Percentiles rank a stretch among this genome's conserved stretches.
phyloP scores from a whole-genome alignment of 1,140 invertebrate genomes.

The Stegodyphus mimosarum region DNA sequence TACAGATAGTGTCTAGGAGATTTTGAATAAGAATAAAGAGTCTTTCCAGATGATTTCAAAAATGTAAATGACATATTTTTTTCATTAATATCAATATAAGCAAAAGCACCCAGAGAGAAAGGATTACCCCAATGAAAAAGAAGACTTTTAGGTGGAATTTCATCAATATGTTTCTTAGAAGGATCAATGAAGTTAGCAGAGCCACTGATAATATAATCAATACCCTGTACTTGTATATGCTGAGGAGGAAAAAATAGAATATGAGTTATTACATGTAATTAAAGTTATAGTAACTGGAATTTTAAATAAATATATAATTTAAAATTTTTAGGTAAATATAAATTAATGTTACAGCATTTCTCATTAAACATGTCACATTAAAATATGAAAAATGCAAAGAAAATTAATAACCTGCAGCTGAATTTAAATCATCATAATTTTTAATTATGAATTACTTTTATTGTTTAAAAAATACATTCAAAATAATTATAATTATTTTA shows the following conservation, averaged over 20 bases:
- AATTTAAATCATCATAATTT: no score
- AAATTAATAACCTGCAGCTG: no score
- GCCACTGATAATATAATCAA: conserved; percentile 69
- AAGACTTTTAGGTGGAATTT: conserved; percentile 65
- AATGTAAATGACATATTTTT: conserved; percentile 66
- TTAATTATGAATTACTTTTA: no score
- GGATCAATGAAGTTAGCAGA: conserved; percentile 68
- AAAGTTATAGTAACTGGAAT: no score
- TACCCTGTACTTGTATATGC: conserved; percentile 65
- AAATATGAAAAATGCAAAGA: no score
- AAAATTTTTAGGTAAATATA: no score
- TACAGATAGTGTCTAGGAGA: background rate
- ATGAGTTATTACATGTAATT: no score
- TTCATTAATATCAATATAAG: conserved; percentile 65
- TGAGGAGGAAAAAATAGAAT: conserved; percentile 59
- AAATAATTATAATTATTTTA: no score
- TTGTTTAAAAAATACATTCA: no score
- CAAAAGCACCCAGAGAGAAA: conserved; percentile 67
- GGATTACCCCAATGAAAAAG: conserved; percentile 68
- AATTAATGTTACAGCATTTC: no score
- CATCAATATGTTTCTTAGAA: conserved; percentile 64
- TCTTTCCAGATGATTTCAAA: conserved; percentile 20
- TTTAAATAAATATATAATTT: no score
- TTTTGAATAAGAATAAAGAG: conserved; percentile 9
- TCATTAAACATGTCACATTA: no score